A percentile compares a stretch with the other conserved stretches of the same genome.
Evolutionary conservation across 2,797 vertebrate species (phyloP).

Genomic region (Austrolebias charrua): DNA sequence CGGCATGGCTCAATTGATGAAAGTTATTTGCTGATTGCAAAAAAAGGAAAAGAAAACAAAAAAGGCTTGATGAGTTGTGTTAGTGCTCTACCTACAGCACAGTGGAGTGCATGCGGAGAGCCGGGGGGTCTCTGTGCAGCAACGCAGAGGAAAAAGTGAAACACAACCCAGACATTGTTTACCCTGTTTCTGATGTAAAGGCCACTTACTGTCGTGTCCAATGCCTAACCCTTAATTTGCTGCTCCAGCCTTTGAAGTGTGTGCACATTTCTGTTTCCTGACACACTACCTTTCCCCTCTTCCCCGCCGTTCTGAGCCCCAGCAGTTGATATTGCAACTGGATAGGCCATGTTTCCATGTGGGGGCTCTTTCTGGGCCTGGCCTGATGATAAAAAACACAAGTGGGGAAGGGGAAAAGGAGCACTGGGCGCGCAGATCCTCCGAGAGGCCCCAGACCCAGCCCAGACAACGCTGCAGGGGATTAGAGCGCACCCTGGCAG

Average conservation of each 20-base stretch:
- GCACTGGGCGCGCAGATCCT: conserved; percentile 70
- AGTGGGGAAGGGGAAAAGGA: conserved; percentile 70
- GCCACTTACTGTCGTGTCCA: conserved; percentile 82
- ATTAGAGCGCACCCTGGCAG: conserved; percentile 86
- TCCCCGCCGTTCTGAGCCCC: conserved; percentile 43
- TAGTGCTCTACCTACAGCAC: conserved; percentile 70
- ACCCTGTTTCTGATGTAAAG: conserved; percentile 77
- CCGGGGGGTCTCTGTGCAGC: conserved; percentile 60
- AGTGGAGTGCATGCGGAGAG: conserved; percentile 55
- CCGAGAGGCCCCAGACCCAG: conserved; percentile 75
- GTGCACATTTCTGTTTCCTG: conserved; percentile 80
- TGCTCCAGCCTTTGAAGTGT: conserved; percentile 80
- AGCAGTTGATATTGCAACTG: conserved; percentile 77
- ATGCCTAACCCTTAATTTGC: conserved; percentile 80
- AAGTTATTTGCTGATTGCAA: conserved; percentile 52
- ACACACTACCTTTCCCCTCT: conserved; percentile 68
- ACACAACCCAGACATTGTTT: conserved; percentile 80
- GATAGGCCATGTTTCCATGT: conserved; percentile 83
- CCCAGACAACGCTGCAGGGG: conserved; percentile 83
- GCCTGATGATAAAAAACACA: conserved; percentile 83
- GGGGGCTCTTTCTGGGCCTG: conserved; percentile 73
- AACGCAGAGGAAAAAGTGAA: conserved; percentile 65
- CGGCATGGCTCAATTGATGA: conserved; percentile 51
- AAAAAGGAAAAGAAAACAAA: conserved; percentile 14
- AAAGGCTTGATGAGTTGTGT: conserved; percentile 40